Percentiles rank a stretch among this genome's conserved stretches.
phyloP scores from a whole-genome alignment of 2,113 vertebrate species.

The Himantopus leucocephalus region DNA sequence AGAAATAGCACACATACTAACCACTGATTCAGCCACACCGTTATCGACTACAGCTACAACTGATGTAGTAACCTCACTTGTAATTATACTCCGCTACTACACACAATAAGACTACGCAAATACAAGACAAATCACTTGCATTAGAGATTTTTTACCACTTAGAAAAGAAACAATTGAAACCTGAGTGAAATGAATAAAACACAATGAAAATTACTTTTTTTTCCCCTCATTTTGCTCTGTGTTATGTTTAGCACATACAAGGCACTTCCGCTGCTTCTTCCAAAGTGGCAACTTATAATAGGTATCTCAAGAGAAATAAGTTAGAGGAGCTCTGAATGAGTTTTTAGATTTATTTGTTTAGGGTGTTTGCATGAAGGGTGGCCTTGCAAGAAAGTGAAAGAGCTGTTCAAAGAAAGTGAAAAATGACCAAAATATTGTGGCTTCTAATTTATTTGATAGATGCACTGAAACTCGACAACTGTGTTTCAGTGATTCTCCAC shows the following conservation, averaged over 20 bases:
- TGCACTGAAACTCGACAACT: background rate
- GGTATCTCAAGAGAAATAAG: background rate
- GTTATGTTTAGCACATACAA: background rate
- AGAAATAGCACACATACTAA: background rate
- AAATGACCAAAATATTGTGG: background rate
- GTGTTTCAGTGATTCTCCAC: background rate
- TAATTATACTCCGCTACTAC: background rate
- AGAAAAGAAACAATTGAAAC: background rate
- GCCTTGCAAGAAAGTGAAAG: background rate
- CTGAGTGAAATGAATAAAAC: background rate
- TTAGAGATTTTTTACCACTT: background rate
- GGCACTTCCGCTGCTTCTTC: background rate
- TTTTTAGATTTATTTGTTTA: background rate
- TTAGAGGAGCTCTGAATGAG: background rate
- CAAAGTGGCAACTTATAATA: background rate
- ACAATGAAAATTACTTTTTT: background rate
- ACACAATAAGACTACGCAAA: background rate
- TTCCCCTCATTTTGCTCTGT: background rate
- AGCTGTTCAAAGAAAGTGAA: background rate
- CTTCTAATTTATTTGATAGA: slow-evolving; percentile 30
- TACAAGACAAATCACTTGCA: background rate
- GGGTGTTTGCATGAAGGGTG: background rate
- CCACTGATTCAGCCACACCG: background rate
- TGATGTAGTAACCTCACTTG: background rate
- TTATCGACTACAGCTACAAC: background rate